Conservation (phyloP, 2,113 vertebrate species). For the Siphamia tubifer region DNA sequence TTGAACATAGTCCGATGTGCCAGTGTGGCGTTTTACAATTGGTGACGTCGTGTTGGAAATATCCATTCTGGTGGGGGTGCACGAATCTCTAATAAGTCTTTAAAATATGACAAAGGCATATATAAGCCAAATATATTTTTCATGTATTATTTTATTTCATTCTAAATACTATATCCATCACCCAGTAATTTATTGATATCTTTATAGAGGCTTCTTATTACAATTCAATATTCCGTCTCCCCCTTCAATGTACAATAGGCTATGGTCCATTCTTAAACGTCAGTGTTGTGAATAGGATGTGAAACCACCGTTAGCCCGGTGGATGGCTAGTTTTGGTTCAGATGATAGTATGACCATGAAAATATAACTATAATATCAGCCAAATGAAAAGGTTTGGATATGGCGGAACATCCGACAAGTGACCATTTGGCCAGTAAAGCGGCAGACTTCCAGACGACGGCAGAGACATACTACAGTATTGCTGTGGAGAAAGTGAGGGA, state of each 20-base stretch:
- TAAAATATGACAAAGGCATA: not conserved
- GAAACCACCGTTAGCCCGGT: slow-evolving; percentile 45
- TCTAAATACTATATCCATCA: fast-evolving
- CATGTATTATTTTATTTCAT: fast-evolving
- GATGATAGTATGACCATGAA: slow-evolving; percentile 3
- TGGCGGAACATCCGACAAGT: slow-evolving; percentile 65
- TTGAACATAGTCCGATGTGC: slow-evolving; percentile 45
- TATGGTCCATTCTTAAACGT: slow-evolving; percentile 30
- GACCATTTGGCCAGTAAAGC: slow-evolving; percentile 54
- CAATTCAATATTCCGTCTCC: fast-evolving
- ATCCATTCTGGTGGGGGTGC: slow-evolving; percentile 32
- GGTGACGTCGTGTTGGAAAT: slow-evolving; percentile 77
- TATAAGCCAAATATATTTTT: fast-evolving
- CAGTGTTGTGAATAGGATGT: slow-evolving; percentile 61
- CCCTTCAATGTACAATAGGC: not conserved
- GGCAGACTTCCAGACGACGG: slow-evolving; percentile 63
- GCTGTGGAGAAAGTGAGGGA: slow-evolving; percentile 81
- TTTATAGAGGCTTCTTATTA: not conserved
- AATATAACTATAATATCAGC: not conserved
- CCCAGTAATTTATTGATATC: fast-evolving
- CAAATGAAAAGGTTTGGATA: slow-evolving; percentile 37
- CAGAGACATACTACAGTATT: slow-evolving; percentile 74
- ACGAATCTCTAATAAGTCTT: fast-evolving
- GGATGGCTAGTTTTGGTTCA: slow-evolving; percentile 13
- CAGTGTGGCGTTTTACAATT: slow-evolving; percentile 79